A percentile compares a stretch with the other conserved stretches of the same genome.
Conservation (phyloP, 2,113 vertebrate species). For the Sitta europaea region DNA sequence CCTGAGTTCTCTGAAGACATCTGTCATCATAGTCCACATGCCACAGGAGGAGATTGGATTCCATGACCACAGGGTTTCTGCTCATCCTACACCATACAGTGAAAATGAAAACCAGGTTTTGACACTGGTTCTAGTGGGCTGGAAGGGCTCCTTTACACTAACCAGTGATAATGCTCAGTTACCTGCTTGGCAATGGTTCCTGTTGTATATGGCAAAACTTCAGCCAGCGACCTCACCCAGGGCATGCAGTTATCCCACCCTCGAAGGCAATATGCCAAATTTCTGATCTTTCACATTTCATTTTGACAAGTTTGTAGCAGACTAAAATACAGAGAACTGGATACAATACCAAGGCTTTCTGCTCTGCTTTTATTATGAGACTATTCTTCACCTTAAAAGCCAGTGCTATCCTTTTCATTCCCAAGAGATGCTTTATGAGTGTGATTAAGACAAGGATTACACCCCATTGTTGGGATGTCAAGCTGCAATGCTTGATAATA, state of each 20-base stretch:
- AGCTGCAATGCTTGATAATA: not conserved
- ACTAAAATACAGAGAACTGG: not conserved
- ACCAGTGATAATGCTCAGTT: not conserved
- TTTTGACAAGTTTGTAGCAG: not conserved
- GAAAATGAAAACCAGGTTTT: not conserved
- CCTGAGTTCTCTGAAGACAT: not conserved
- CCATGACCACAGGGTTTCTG: not conserved
- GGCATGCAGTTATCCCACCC: not conserved
- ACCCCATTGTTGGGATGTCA: not conserved
- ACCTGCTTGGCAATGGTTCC: not conserved
- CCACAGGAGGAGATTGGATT: not conserved
- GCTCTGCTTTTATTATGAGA: not conserved
- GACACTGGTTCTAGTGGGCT: not conserved
- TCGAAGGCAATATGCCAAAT: fast-evolving
- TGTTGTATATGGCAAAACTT: not conserved
- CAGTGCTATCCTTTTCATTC: not conserved
- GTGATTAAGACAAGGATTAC: not conserved
- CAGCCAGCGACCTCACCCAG: not conserved
- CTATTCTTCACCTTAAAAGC: not conserved
- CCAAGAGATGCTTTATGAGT: not conserved
- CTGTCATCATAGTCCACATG: not conserved
- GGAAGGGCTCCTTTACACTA: not conserved
- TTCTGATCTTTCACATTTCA: not conserved
- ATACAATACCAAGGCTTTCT: not conserved
- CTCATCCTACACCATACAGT: not conserved